Conservation (phyloP, 2,888 invertebrate species). For the Latheticus oryzae region DNA sequence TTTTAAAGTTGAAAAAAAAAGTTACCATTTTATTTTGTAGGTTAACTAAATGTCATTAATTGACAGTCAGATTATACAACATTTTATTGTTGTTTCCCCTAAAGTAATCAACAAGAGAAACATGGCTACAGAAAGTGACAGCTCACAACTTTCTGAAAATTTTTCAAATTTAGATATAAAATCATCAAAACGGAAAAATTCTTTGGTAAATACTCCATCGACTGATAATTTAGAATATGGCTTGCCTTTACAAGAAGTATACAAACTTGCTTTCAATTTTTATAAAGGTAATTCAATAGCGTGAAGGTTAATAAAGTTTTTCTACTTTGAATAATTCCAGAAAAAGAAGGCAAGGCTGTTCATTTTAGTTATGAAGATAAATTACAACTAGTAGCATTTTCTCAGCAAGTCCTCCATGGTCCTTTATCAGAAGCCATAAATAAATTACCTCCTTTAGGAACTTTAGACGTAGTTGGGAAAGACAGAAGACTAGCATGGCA, state of each 20-base stretch:
- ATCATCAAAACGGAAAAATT: constrained; percentile 41
- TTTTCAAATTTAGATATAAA: constrained; percentile 55
- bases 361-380: constrained; percentile 95
- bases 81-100: no score
- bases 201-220: constrained; percentile 40
- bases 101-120: constrained; percentile 38
- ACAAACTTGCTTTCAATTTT: constrained; percentile 88
- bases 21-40: constrained; percentile 30
- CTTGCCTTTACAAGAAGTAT: constrained; percentile 81
- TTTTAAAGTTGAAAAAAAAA: constrained; percentile 5
- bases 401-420: constrained; percentile 91
- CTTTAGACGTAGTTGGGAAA: constrained; percentile 94
- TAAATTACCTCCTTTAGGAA: constrained; percentile 82
- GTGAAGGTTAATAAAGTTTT: constrained; percentile 19
- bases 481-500: constrained; percentile 96
- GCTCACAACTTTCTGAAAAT: constrained; percentile 58
- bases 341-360: constrained; percentile 97
- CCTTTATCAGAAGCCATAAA: constrained; percentile 78
- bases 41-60: constrained; percentile 22
- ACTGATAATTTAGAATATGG: constrained; percentile 70
- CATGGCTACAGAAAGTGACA: constrained; percentile 58
- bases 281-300: constrained; percentile 82
- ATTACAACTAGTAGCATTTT: constrained; percentile 89
- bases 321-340: constrained; percentile 68
- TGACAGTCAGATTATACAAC: constrained; percentile 10